Base-by-base conservation (phyloP, 2,113 vertebrate genomes). In the Micronisus gabar region DNA sequence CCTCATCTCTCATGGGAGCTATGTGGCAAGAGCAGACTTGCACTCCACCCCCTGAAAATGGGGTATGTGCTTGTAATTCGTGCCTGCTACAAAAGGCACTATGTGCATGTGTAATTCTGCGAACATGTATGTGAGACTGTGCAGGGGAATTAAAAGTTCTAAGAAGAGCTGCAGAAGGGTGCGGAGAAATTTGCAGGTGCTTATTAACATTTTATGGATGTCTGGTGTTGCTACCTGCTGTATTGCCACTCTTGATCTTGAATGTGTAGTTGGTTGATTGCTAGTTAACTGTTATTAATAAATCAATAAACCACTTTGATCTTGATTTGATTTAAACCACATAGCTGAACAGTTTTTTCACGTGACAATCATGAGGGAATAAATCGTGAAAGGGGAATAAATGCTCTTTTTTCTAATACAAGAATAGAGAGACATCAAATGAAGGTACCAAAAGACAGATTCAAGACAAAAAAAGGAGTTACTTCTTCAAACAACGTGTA, bases 31-130 rank as follows among this genome's bases (percentile, higher is more conserved):
- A 84, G 43, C 40, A 50, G 48, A 56, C 5, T 43, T 58, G 29
- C 23, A 27, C 7, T 18, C 15, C 4, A 8, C 2, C 2, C 17
- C 52, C 52, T 1, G 0, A 50, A 68, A 68, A 53, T 23, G 38
- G 52, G 32, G 10, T 27, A 73, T 17, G 16, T 59, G 12, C 43
- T 75, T 59, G 53, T 8, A 41, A 32, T 41, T 32, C 13, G 38
- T 13, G 68, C 11, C 27, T 27, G 13, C 13, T 78, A 41, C 6
- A 50, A 78, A 76, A 62, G 30, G 40, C 40, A 61, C 14, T 23
- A 53, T 13, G 25, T 41, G 32, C 40, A 30, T 6, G 41, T 30
- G 18, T 27, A 74, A 74, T 43, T 73, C 41, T 79, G 45, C 15
- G 45, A 43, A 48, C 17, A 4, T 3, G 10, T 47, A 43, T 34